Percentiles rank a stretch among this genome's conserved stretches.
phyloP scores from a whole-genome alignment of 2,888 invertebrate genomes.

The Ichneumoninae sp. region DNA sequence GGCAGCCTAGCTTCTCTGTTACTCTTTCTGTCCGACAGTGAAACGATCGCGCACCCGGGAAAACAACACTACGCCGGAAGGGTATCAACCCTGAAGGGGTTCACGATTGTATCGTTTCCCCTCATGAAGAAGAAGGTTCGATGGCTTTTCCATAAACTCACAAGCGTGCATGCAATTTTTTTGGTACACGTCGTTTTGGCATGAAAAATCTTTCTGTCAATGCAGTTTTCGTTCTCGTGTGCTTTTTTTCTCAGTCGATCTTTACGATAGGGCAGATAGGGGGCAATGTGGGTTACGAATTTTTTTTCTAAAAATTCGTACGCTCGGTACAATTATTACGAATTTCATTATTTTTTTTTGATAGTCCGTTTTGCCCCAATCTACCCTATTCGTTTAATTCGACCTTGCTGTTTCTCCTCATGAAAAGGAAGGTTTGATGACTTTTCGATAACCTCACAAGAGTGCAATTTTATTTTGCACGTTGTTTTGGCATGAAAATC shows the following conservation, averaged over 20 bases:
- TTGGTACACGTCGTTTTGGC: constrained; percentile 24
- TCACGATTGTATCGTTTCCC: constrained; percentile 72
- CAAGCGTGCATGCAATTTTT: constrained; percentile 54
- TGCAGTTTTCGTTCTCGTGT: neutral
- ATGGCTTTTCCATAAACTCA: constrained; percentile 66
- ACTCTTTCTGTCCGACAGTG: constrained; percentile 85
- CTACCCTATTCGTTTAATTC: neutral
- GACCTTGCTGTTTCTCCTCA: constrained; percentile 56
- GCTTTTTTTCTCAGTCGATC: neutral
- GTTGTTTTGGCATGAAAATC: constrained; percentile 26
- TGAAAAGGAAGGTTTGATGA: constrained; percentile 79
- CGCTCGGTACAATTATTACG: neutral
- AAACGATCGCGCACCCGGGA: constrained; percentile 92
- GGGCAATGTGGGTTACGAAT: neutral
- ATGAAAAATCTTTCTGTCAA: constrained; percentile 8
- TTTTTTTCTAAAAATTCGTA: neutral
- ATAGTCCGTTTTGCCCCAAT: too few species aligned
- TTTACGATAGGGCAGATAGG: neutral
- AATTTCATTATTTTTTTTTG: neutral
- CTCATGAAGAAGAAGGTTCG: constrained; percentile 79
- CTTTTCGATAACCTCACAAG: constrained; percentile 54
- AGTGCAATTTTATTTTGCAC: constrained; percentile 42
- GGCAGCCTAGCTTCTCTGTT: constrained; percentile 76
- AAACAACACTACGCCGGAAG: constrained; percentile 83
- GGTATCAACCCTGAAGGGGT: constrained; percentile 82